Percentiles rank a stretch among this genome's conserved stretches.
Conservation (phyloP, 2,113 vertebrate species). For the Aleadryas rufinucha region DNA sequence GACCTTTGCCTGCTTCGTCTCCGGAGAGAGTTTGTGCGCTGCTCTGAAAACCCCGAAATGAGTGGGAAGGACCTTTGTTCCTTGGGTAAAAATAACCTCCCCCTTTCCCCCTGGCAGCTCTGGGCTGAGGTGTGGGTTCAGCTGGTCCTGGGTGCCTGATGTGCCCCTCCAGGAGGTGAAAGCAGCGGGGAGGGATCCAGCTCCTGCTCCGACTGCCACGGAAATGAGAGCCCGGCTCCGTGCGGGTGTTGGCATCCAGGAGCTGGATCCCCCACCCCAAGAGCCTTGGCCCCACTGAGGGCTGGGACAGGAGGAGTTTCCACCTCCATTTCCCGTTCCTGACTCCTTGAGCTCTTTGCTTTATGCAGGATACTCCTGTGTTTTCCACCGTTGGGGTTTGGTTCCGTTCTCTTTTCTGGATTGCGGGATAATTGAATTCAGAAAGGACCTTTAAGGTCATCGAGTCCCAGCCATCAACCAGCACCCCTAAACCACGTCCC, state of each 20-base stretch:
- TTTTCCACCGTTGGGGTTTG: background rate
- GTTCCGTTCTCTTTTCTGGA: background rate
- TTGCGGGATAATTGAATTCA: background rate
- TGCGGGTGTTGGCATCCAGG: accelerated
- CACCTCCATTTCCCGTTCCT: background rate
- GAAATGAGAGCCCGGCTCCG: too few relatives aligned
- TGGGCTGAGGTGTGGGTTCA: background rate
- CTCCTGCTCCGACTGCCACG: accelerated
- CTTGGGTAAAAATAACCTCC: background rate
- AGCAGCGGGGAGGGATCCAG: background rate
- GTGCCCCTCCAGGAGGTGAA: accelerated
- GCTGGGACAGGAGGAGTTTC: background rate
- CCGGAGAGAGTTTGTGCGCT: accelerated
- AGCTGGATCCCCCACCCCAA: background rate
- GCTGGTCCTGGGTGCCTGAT: background rate
- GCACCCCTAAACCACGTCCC: background rate
- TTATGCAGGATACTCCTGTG: accelerated
- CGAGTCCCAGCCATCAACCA: background rate
- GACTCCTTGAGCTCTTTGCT: background rate
- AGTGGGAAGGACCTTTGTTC: background rate
- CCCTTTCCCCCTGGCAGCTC: background rate
- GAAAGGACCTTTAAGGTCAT: background rate
- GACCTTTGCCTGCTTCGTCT: accelerated
- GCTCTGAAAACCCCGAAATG: background rate
- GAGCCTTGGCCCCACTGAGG: background rate